Evolutionary conservation across 2,113 vertebrate species (phyloP), one percentile per base, ranked within the genome.

Genomic region (Dromiciops gliroides): DNA sequence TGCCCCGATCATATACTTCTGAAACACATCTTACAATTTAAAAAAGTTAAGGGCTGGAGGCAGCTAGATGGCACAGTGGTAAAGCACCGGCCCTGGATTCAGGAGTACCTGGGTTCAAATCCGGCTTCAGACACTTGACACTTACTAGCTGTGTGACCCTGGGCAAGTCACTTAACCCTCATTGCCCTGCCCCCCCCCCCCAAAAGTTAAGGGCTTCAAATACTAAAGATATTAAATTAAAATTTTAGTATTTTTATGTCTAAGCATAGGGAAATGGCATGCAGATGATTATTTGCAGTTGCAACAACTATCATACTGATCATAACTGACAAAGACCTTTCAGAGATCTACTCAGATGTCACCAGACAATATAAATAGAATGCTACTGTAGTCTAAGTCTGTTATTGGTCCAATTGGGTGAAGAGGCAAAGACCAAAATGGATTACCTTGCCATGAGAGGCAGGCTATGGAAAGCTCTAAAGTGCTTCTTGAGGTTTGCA

Each of bases 351-450:
- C 48, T 14, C 47, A 90, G 48, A 90, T 90, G 28, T 48, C 28
- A 48, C n/a, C 47, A 50, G 44, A 83, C n/a, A 90, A 48, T 44
- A 48, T 90, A 49, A 90, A 90, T 8, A 90, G 89, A 90, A 90
- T 50, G 48, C 48, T 90, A 31, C 89, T 90, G 24, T 49, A 90
- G 47, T 96, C 94, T 83, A 23, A 92, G 2, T 44, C 56, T 94
- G 48, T 9, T 89, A 56, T 89, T 95, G 92, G 90, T 91, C 92
- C 37, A 91, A 11, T 0, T 92, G 51, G 95, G n/a, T 52, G 95
- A 14, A 93, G 10, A 89, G 50, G 47, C 28, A 93, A 93, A 52
- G 4, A 95, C 51, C 93, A 75, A 95, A 95, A 95, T n/a, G 23
- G 23, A 91, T 4, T 91, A 16, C 16, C 93, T 31, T 91, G n/a